These are phyloP conservation scores for Aphis craccivora DNA, from an alignment of 1,140 invertebrate species.

Conservation along the genomic window DNA sequence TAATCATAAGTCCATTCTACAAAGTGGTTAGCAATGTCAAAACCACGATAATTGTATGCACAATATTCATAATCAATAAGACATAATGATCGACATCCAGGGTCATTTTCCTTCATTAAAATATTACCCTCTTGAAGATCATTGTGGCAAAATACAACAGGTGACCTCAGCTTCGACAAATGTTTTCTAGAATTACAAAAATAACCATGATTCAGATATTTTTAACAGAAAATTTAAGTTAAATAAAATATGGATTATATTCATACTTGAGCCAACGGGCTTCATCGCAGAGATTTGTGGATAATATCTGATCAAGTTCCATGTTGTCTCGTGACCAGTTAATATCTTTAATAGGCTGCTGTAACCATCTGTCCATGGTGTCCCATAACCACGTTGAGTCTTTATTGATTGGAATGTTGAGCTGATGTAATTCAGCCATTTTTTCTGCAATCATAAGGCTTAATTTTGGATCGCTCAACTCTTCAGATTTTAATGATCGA, in stretches of 20 bases:
- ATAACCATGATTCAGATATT: not conserved
- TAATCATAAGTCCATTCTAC: slow-evolving; percentile 95
- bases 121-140: slow-evolving; percentile 93
- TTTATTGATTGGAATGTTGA: slow-evolving; percentile 94
- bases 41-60: slow-evolving; percentile 91
- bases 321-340: slow-evolving; percentile 23
- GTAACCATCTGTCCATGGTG: slow-evolving; percentile 76
- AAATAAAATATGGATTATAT: slow-evolving; percentile 62
- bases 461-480: slow-evolving; percentile 78
- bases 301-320: slow-evolving; percentile 28
- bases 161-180: slow-evolving; percentile 69
- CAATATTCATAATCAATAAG: slow-evolving; percentile 95
- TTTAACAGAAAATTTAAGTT: slow-evolving; percentile 60
- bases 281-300: slow-evolving; percentile 24
- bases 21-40: slow-evolving; percentile 96
- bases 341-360: slow-evolving; percentile 19
- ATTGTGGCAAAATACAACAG: slow-evolving; percentile 96
- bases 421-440: slow-evolving; percentile 87
- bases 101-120: slow-evolving; percentile 61
- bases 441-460: slow-evolving; percentile 87
- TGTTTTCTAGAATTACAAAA: slow-evolving; percentile 64
- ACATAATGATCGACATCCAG: slow-evolving; percentile 66
- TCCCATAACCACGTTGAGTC: slow-evolving; percentile 94
- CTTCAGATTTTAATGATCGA: slow-evolving; percentile 79
- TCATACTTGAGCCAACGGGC: slow-evolving; percentile 31